Evolutionary conservation across 2,888 invertebrate species (phyloP), one percentile per base, ranked within the genome.

Genomic region (Lithodes maja): DNA sequence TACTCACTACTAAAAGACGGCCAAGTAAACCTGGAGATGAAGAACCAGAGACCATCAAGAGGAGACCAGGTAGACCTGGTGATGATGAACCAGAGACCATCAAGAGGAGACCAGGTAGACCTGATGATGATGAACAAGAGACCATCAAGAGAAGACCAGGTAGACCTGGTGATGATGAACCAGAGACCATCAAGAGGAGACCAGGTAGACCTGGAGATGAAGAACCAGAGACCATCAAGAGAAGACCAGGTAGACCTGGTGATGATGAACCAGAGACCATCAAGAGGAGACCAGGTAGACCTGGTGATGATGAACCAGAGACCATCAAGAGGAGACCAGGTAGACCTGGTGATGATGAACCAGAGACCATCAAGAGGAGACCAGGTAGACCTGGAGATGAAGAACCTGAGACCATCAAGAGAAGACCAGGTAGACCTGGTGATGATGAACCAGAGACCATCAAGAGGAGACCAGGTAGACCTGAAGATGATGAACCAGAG

Each of bases 341-440:
- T 1, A 52, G 52, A 77, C 49, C 77, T 69, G 75, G 33, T 49
- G 85, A 79, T 17, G 53, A 68, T 15, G 52, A 77, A 2, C 33
- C 50, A n/a, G 50, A n/a, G 52, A 33, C 7, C 49, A 77, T 9
- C n/a, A 33, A 9, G 7, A 9, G 50, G 77, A 50, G 77, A 50
- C 52, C 49, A 15, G 79, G 33, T 3, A 61, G 2, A 15, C 1
- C 1, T 12, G 68, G 68, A 12, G 68, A 61, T n/a, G n/a, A 74
- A n/a, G 74, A 74, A 17, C 17, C n/a, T 2, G 61, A 81, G 49
- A 61, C 5, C 17, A 9, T 81, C 54, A 61, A 53, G 2, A 55
- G 71, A 53, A 83, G 53, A 53, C 71, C 83, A 83, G 71, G 71
- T 17, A 71, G 54, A 55, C 74, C 83, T 55, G 83, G 71, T 71